A percentile compares a stretch with the other conserved stretches of the same genome.
These are phyloP conservation scores for Tribolium castaneum DNA, from an alignment of 1,140 invertebrate genomes.

Conservation along the genomic window DNA sequence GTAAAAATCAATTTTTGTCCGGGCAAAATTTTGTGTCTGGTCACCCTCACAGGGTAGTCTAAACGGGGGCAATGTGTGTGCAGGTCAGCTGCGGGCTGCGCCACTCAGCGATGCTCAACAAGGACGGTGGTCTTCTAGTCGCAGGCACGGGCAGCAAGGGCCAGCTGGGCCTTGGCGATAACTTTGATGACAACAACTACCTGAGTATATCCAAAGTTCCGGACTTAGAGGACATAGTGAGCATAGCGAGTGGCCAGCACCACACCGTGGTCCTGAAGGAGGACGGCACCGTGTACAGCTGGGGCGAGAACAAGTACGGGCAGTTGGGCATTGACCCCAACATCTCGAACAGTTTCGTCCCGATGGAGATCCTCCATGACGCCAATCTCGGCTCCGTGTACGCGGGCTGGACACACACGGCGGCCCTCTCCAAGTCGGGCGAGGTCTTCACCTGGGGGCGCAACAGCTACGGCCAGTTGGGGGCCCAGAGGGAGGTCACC, in stretches of 20 bases:
- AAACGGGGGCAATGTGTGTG: not conserved
- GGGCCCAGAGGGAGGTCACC: constrained; percentile 57
- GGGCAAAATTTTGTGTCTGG: no score
- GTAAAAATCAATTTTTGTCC: no score
- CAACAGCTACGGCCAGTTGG: constrained; percentile 84
- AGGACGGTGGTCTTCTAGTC: constrained; percentile 70
- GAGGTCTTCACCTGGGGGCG: constrained; percentile 79
- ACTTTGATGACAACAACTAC: constrained; percentile 66
- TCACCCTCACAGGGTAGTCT: no score
- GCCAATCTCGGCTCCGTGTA: constrained; percentile 65
- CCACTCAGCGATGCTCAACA: constrained; percentile 76
- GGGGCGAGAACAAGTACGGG: constrained; percentile 82
- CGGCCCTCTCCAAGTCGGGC: constrained; percentile 70
- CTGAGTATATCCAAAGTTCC: constrained; percentile 68
- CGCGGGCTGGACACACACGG: constrained; percentile 81
- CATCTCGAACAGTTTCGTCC: constrained; percentile 67
- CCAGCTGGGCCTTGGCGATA: constrained; percentile 71
- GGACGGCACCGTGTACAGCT: constrained; percentile 70
- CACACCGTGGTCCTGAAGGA: constrained; percentile 74
- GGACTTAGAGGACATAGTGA: constrained; percentile 66
- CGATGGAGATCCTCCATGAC: constrained; percentile 64
- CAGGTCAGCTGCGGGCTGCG: constrained; percentile 72
- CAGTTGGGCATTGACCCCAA: constrained; percentile 71
- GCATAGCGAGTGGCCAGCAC: constrained; percentile 78
- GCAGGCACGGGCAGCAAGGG: constrained; percentile 74